Evolutionary conservation across 2,113 vertebrate species (phyloP), one percentile per base, ranked within the genome.

Genomic region (Perca fluviatilis): DNA sequence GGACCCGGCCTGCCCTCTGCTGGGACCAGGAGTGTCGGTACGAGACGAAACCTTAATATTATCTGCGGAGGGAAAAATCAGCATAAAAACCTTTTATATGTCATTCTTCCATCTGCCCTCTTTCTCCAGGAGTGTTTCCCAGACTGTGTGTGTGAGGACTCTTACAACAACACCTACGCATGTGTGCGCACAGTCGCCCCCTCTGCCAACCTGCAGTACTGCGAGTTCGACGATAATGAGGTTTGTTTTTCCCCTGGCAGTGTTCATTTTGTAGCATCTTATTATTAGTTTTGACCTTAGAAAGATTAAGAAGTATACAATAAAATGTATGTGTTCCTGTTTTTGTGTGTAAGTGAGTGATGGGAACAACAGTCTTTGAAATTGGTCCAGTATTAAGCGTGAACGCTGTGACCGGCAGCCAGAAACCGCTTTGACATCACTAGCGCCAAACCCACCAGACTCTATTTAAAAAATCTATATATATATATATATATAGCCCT

Each of bases 61-160:
- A 15, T 58, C 15, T 40, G 15, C 2, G 11, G 1, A 0, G 0
- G 1, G 5, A 5, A 12, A 7, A 19, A 25, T 50, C 23, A 7
- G 15, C 30, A 18, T 12, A 4, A 16, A 15, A 18, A 62, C 2
- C 36, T 15, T 15, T 27, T 25, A 4, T 7, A 6, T 1, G 4
- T 5, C 19, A 6, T 30, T 25, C 6, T 14, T 5, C 12, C 2
- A 13, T 16, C 23, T 67, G 27, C 25, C 21, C 5, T 54, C 12
- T 79, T 10, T 40, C 87, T 65, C 1, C 82, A 99, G 98, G 96
- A 98, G 93, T 99, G 98, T 91, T 99, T 99, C 89, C 98, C 98
- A 27, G 98, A 99, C 91, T 99, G 98, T n/a, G 98, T 99, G 43
- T 99, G 98, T 80, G 98, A 99, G 88, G 98, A 99, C 80, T 95